Evolutionary conservation across 2,797 vertebrate species (phyloP).

Genomic region (Sebastes matsubarae): DNA sequence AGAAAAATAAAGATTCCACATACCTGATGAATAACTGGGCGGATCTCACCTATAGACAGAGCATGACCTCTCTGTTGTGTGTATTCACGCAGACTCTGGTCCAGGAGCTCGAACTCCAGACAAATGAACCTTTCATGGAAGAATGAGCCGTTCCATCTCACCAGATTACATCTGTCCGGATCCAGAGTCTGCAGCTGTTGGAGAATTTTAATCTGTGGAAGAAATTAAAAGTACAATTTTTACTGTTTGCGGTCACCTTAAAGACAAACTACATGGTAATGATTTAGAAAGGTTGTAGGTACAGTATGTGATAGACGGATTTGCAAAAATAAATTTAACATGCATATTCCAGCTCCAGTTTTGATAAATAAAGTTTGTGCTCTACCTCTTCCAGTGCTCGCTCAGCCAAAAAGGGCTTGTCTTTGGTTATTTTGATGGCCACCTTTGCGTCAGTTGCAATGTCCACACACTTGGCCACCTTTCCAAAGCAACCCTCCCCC

Average conservation of each 20-base stretch:
- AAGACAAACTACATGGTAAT: neutral
- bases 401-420: neutral
- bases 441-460: neutral
- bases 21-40: neutral
- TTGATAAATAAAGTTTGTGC: neutral
- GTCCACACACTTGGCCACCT: neutral
- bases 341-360: neutral
- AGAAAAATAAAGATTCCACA: neutral
- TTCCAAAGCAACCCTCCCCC: neutral
- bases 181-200: neutral
- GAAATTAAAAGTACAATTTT: neutral
- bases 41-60: neutral
- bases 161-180: neutral
- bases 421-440: conserved; percentile 5
- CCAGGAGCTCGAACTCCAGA: neutral
- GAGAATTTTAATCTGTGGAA: neutral
- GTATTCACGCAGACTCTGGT: neutral
- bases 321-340: neutral
- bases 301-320: neutral
- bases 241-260: neutral
- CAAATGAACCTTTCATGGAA: neutral
- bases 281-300: too few relatives aligned
- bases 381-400: neutral
- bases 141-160: neutral
- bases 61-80: neutral